A percentile compares a stretch with the other conserved stretches of the same genome.
Conservation (phyloP, 1,140 invertebrate genomes). For the Dysdera silvatica region DNA sequence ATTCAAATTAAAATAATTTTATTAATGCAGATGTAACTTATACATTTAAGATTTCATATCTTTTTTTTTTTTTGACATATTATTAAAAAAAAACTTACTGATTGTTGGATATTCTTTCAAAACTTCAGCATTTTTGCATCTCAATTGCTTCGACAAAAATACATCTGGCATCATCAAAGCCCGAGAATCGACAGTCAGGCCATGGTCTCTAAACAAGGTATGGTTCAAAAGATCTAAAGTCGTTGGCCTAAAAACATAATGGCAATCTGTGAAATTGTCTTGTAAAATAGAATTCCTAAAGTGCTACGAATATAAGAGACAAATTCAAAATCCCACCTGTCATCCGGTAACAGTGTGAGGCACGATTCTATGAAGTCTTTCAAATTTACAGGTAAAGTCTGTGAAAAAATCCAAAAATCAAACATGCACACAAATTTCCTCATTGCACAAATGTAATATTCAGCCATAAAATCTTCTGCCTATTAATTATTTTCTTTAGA, state of each 20-base stretch:
- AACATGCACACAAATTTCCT: not conserved
- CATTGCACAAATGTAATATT: too few relatives aligned
- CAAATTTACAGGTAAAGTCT: slow-evolving; percentile 13
- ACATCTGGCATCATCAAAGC: not conserved
- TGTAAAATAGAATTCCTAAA: not conserved
- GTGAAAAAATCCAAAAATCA: not conserved
- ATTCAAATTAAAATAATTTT: not conserved
- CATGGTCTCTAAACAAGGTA: slow-evolving; percentile 35
- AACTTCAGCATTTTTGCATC: slow-evolving; percentile 2
- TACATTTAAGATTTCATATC: not conserved
- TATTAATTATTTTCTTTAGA: too few relatives aligned
- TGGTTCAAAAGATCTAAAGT: slow-evolving; percentile 36
- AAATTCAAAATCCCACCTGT: slow-evolving; percentile 18
- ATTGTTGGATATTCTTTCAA: not conserved
- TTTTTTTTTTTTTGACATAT: too few relatives aligned
- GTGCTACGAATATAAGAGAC: not conserved
- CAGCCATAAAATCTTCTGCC: too few relatives aligned
- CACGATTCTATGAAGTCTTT: slow-evolving; percentile 35
- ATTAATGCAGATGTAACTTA: not conserved
- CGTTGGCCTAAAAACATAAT: slow-evolving; percentile 34
- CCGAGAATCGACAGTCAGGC: slow-evolving; percentile 16
- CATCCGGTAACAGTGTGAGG: slow-evolving; percentile 31
- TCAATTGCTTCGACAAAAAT: slow-evolving; percentile 22
- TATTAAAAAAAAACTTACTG: not conserved
- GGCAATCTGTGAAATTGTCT: not conserved